These are phyloP conservation scores for Chrysocyon brachyurus DNA, from an alignment of 2,797 vertebrate species.

Conservation along the genomic window DNA sequence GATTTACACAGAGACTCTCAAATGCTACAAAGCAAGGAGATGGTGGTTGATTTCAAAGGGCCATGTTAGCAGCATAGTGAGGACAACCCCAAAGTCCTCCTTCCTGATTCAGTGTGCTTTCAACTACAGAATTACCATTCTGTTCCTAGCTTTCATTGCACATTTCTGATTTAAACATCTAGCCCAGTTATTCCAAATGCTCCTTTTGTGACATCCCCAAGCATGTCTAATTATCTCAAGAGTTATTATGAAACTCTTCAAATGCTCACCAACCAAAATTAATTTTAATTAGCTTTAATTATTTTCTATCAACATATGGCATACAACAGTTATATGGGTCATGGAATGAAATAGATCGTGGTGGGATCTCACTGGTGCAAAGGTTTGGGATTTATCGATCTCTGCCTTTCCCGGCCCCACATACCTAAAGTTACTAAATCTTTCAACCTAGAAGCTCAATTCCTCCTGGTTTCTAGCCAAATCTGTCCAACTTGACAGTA, in stretches of 20 bases:
- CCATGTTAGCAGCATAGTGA: not conserved
- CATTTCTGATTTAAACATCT: conserved; percentile 54
- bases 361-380: not conserved
- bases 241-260: conserved; percentile 73
- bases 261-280: conserved; percentile 73
- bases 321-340: conserved; percentile 47
- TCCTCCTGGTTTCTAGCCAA: conserved; percentile 43
- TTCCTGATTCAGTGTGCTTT: not conserved
- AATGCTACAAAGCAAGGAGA: not conserved
- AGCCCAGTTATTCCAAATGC: conserved; percentile 50
- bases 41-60: not conserved
- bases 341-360: conserved; percentile 29
- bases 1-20: not conserved
- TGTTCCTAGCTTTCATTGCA: not conserved
- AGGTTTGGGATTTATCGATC: not conserved
- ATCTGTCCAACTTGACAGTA: not conserved
- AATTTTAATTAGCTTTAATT: conserved; percentile 80
- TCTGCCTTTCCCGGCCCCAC: not conserved
- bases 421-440: not conserved
- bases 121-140: not conserved
- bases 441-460: not conserved
- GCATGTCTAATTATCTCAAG: conserved; percentile 72
- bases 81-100: not conserved
- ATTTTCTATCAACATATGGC: conserved; percentile 64
- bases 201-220: conserved; percentile 74